Evolutionary conservation across 1,140 invertebrate genomes (phyloP), one percentile per base, ranked within the genome.

Genomic region (Mamestra configurata): DNA sequence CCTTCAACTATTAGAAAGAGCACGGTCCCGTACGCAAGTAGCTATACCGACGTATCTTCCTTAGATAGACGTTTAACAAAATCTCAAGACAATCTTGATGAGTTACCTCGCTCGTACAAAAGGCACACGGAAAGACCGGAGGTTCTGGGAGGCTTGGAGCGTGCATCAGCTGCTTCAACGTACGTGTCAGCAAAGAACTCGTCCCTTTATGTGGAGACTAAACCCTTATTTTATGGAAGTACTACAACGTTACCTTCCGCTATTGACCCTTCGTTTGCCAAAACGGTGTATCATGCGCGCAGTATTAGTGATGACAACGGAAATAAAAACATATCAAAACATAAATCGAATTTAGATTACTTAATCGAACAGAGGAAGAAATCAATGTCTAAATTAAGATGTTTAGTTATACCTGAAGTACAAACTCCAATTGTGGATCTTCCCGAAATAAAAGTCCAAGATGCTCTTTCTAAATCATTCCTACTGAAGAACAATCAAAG

Each of bases 321-420:
- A 66, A 95, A 91, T 77, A 94, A 92, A 86, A 90, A 92, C 76
- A 80, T 89, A 79, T 83, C 90, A 64, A 84, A 85, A 72, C 94
- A 96, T 78, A 95, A 95, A 77, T 95, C 95, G 76, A 97, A 96
- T 78, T 89, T 96, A 81, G 96, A 96, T 89, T 96, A 96, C 79
- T 87, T 98, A 73, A 96, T 98, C 80, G 98, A 98, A 90, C 97
- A 98, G 90, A 95, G 98, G 57, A 96, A 97, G 83, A 97, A 97
- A 85, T 97, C 97, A 24, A 96, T 98, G 87, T 98, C 97, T 2
- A 98, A 98, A 93, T 90, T 98, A 27, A 95, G 98, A 87, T 98
- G 98, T 4, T 92, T 98, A 79, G 97, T 98, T 8, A 98, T 98
- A 86, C 98, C 98, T 6, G 98, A 98, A 88, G 87, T 90, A 95